Percentiles rank a stretch among this genome's conserved stretches.
These are phyloP conservation scores for Ichneumoninae sp. DNA, from an alignment of 2,888 invertebrate species.

Conservation along the genomic window DNA sequence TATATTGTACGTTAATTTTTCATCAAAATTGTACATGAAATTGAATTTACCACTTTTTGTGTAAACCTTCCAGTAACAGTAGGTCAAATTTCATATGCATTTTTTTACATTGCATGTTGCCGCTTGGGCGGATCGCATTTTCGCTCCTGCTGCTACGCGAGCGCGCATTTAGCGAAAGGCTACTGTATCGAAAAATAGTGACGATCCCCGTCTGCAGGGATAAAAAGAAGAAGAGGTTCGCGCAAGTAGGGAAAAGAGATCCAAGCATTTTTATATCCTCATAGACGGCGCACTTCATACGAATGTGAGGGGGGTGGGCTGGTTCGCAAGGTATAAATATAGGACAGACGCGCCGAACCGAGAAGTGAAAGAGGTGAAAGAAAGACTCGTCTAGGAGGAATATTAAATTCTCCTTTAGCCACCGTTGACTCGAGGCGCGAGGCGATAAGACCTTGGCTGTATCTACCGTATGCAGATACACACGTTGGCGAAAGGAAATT, in stretches of 20 bases:
- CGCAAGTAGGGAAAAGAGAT: background rate
- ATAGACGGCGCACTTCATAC: background rate
- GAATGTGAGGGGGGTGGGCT: background rate
- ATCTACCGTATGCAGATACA: slow-evolving; percentile 29
- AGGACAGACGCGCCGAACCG: background rate
- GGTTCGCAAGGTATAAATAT: background rate
- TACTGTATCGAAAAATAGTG: background rate
- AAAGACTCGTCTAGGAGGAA: slow-evolving; percentile 34
- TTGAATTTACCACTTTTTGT: no score
- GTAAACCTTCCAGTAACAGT: no score
- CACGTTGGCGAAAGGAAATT: slow-evolving; percentile 46
- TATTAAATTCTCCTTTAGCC: slow-evolving; percentile 59
- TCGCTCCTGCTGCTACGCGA: background rate
- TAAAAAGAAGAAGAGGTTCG: background rate
- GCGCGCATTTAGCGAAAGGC: background rate
- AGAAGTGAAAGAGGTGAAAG: background rate
- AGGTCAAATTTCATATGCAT: no score
- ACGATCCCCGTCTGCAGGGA: background rate
- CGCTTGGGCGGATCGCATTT: background rate
- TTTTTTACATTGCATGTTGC: background rate
- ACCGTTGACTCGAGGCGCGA: slow-evolving; percentile 32
- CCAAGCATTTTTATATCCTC: slow-evolving; percentile 7
- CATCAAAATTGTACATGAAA: no score
- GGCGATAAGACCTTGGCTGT: slow-evolving; percentile 45
- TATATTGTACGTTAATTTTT: no score